A percentile compares a stretch with the other conserved stretches of the same genome.
Evolutionary conservation across 2,888 invertebrate genomes (phyloP).

Genomic region (Noctua janthina): DNA sequence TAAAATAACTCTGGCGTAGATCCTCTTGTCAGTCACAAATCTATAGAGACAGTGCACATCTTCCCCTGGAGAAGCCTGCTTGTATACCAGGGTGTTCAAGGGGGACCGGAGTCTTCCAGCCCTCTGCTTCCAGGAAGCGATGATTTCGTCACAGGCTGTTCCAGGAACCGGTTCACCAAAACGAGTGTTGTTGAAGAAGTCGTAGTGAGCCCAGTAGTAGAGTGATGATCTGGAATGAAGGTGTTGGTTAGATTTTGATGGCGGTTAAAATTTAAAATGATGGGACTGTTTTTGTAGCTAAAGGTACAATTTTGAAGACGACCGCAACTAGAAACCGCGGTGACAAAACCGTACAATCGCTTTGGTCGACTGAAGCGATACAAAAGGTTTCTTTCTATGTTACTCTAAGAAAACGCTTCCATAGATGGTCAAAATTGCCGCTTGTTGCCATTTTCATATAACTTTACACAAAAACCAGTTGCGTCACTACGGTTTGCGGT

Average conservation of each 20-base stretch:
- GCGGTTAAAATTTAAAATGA: background rate
- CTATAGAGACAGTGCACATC: slow-evolving; percentile 95
- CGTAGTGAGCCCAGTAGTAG: slow-evolving; percentile 98
- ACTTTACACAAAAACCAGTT: no score
- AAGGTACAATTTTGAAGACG: no score
- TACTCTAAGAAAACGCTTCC: no score
- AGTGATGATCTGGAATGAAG: slow-evolving; percentile 92
- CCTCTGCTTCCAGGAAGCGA: slow-evolving; percentile 95
- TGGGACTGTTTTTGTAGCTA: no score
- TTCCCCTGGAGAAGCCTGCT: slow-evolving; percentile 92
- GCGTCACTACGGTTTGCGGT: no score
- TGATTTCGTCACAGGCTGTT: slow-evolving; percentile 96
- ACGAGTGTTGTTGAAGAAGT: slow-evolving; percentile 97
- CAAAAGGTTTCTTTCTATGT: no score
- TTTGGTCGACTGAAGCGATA: no score
- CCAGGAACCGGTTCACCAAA: slow-evolving; percentile 95
- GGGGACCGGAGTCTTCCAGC: slow-evolving; percentile 95
- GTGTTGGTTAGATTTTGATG: slow-evolving; percentile 16
- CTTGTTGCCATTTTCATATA: no score
- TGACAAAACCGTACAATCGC: no score
- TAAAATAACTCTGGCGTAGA: slow-evolving; percentile 95
- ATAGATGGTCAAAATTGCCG: no score
- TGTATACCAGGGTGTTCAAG: slow-evolving; percentile 96
- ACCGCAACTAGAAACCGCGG: no score
- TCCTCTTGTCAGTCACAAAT: slow-evolving; percentile 95